phyloP scores from a whole-genome alignment of 2,113 vertebrate genomes.

The Paracyprichromis sp. region DNA sequence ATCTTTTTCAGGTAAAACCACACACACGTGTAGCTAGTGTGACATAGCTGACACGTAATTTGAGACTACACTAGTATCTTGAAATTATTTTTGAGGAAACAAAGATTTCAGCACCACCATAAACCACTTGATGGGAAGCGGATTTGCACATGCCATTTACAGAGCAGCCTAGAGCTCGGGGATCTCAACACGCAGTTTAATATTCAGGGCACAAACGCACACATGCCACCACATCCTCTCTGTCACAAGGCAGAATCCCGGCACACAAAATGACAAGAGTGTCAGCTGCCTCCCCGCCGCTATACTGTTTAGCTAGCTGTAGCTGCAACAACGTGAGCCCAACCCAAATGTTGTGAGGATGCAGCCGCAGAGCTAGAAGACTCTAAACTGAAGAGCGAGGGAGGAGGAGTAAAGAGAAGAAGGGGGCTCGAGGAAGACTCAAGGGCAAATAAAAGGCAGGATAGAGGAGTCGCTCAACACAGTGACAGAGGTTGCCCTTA shows the following conservation, averaged over 20 bases:
- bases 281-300: slow-evolving; percentile 1
- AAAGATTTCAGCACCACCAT: background rate
- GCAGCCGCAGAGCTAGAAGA: background rate
- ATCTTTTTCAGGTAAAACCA: background rate
- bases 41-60: background rate
- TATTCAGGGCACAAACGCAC: slow-evolving; percentile 22
- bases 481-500: background rate
- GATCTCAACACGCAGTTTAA: slow-evolving; percentile 3
- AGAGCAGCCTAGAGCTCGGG: background rate
- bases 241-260: slow-evolving; percentile 1
- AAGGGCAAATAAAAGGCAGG: background rate
- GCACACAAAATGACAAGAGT: background rate
- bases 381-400: background rate
- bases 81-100: background rate
- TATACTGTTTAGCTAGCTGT: slow-evolving; percentile 8
- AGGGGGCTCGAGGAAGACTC: background rate
- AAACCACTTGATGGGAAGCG: background rate
- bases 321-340: background rate
- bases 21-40: background rate
- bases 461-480: background rate
- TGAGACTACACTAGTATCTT: background rate
- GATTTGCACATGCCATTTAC: background rate
- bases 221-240: slow-evolving; percentile 10
- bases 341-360: background rate
- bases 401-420: background rate